phyloP scores from a whole-genome alignment of 2,888 invertebrate genomes.

The Papilio protenor region DNA sequence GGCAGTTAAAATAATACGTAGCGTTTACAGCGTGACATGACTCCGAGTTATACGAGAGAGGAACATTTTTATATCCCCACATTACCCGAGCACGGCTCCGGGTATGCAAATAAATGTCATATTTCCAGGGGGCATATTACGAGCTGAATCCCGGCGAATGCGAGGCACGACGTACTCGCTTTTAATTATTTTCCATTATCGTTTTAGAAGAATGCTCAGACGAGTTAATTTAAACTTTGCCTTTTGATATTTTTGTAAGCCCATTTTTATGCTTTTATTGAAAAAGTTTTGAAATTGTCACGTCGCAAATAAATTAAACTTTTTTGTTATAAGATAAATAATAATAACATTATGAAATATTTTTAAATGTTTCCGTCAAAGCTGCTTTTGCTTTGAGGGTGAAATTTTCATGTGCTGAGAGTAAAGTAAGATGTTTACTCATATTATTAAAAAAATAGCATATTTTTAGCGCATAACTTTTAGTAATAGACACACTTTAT shows the following conservation, averaged over 20 bases:
- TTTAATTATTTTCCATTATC: conserved; percentile 41
- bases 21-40: conserved; percentile 44
- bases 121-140: conserved; percentile 55
- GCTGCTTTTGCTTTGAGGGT: neutral
- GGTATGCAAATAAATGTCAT: conserved; percentile 60
- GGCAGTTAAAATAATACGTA: conserved; percentile 47
- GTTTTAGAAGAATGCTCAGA: conserved; percentile 31
- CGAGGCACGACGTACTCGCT: conserved; percentile 23
- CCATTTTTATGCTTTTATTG: conserved; percentile 20
- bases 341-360: neutral
- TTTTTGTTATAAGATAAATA: neutral
- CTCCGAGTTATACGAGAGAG: conserved; percentile 47
- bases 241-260: conserved; percentile 31
- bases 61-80: conserved; percentile 57
- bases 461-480: neutral
- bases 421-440: too few relatives aligned
- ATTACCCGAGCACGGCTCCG: conserved; percentile 53
- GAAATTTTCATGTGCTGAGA: neutral
- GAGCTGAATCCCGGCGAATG: conserved; percentile 27
- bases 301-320: neutral
- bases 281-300: neutral
- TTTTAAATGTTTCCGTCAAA: neutral
- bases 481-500: neutral
- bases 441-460: neutral
- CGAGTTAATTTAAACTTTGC: conserved; percentile 30